Percentiles rank a stretch among this genome's conserved stretches.
Evolutionary conservation across 1,140 invertebrate species (phyloP).

Genomic region (Thrips palmi): DNA sequence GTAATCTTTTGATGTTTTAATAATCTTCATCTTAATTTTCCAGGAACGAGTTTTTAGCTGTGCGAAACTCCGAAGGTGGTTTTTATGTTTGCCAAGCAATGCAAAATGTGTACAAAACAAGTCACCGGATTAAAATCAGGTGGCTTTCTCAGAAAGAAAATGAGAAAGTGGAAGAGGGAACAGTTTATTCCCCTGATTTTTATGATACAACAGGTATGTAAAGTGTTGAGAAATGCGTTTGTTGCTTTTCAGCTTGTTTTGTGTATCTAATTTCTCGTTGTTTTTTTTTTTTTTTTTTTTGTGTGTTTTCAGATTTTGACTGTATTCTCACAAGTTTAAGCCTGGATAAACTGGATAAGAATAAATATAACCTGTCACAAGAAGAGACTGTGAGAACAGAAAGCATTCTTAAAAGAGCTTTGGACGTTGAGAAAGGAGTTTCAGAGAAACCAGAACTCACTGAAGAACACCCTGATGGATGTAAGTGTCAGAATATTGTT

Average conservation of each 20-base stretch:
- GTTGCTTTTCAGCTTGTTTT: neutral
- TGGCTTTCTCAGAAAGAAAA: constrained; percentile 66
- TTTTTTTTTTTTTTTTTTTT: constrained; percentile 7
- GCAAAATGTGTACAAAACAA: constrained; percentile 76
- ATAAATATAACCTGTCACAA: constrained; percentile 47
- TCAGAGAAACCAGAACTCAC: constrained; percentile 42
- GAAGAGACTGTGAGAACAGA: constrained; percentile 56
- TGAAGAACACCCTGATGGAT: constrained; percentile 69
- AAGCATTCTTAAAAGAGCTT: constrained; percentile 66
- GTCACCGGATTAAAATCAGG: constrained; percentile 65
- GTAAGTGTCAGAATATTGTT: constrained; percentile 34
- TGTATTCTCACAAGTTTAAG: constrained; percentile 73
- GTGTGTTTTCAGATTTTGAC: constrained; percentile 53
- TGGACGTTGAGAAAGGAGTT: constrained; percentile 60
- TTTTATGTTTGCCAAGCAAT: constrained; percentile 82
- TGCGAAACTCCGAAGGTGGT: constrained; percentile 68
- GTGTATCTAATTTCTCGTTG: neutral
- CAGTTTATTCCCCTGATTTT: constrained; percentile 72
- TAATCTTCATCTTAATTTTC: constrained; percentile 17
- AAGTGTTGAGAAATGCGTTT: too few species aligned
- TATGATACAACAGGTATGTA: constrained; percentile 61
- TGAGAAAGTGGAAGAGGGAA: constrained; percentile 20
- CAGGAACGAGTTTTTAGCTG: constrained; percentile 75
- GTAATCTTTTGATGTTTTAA: constrained; percentile 10
- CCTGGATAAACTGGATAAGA: constrained; percentile 50